Evolutionary conservation across 2,113 vertebrate species (phyloP).

Genomic region (Mugil cephalus): DNA sequence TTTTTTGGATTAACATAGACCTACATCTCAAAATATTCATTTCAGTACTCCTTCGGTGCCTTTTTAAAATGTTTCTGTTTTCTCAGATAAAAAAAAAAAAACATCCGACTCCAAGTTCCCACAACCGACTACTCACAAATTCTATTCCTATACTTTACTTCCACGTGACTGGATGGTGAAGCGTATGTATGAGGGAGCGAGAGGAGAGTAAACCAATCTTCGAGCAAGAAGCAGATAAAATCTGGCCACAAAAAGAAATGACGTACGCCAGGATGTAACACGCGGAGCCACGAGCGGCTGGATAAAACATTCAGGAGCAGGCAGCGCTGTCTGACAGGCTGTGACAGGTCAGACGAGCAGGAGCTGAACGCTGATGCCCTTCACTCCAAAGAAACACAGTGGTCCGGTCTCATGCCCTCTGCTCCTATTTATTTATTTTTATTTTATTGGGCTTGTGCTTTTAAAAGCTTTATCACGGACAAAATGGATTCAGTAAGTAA

Average conservation of each 20-base stretch:
- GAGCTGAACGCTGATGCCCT: constrained; percentile 38
- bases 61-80: neutral
- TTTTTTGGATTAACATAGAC: constrained; percentile 26
- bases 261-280: constrained; percentile 43
- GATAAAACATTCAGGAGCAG: constrained; percentile 66
- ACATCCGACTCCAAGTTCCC: neutral
- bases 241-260: constrained; percentile 47
- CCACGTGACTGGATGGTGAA: neutral
- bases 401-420: constrained; percentile 38
- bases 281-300: constrained; percentile 29
- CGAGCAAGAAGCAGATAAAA: constrained; percentile 45
- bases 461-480: neutral
- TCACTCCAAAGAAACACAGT: constrained; percentile 32
- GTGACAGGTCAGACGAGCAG: constrained; percentile 42
- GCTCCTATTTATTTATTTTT: constrained; percentile 32
- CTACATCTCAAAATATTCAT: constrained; percentile 23
- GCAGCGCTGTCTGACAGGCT: constrained; percentile 43
- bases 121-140: neutral
- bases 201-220: constrained; percentile 9
- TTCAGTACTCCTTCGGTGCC: neutral
- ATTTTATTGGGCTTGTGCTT: constrained; percentile 47
- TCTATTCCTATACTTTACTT: constrained; percentile 5
- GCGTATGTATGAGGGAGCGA: constrained; percentile 5
- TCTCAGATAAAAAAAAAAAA: constrained; percentile 8
- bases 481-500: constrained; percentile 25